Evolutionary conservation across 2,113 vertebrate genomes (phyloP), one percentile per base, ranked within the genome.

Genomic region (Fulmarus glacialis): DNA sequence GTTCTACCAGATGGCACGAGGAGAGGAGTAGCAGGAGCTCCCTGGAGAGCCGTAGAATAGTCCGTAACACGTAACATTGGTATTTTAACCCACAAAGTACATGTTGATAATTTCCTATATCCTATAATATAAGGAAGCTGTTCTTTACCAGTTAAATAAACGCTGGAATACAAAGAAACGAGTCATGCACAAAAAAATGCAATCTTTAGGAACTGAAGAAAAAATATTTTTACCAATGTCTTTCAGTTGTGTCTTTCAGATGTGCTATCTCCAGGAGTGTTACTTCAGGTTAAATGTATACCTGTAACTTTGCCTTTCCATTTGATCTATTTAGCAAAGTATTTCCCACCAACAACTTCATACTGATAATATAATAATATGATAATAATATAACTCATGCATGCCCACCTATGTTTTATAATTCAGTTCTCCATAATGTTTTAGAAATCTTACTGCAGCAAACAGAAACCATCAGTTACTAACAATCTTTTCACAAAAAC

Each of bases 391-490:
- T 17, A 45, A 45, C 18, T 4, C 50, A 26, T 58, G 55, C 53
- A n/a, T 75, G 55, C n/a, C 70, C 59, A 84, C 45, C 16, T 36
- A 20, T n/a, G 20, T 77, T 81, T 83, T 12, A 38, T 48, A 89
- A 90, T 94, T 93, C 82, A 55, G 58, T 71, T 88, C 47, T 85
- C 9, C 20, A 15, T 10, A 75, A 83, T 3, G 13, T 45, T 94
- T 94, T 77, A 89, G 78, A 92, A 94, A 82, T 8, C 45, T 70
- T 84, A 34, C 21, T 72, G 79, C 24, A 89, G 43, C 17, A 68
- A 92, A 87, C 2, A 53, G 45, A 87, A 91, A 53, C 20, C 70
- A 70, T 13, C 27, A 43, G 56, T 64, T 71, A 36, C 30, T 36
- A 72, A 62, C 26, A 32, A 45, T 20, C 50, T 73, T 53, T 26